Conservation (phyloP, 1,140 invertebrate species). For the Hycleus cichorii region DNA sequence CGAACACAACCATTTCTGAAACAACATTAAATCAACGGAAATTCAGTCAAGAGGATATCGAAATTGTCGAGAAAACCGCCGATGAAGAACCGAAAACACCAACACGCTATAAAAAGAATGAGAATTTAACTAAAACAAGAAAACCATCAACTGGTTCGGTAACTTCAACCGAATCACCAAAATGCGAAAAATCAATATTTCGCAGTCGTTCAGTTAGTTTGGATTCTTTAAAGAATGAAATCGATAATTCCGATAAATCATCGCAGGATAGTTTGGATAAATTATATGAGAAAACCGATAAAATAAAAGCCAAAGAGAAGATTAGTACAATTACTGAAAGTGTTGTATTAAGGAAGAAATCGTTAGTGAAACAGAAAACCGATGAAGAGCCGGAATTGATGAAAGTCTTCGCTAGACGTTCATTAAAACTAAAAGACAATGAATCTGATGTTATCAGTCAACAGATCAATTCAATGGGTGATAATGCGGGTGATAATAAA, state of each 20-base stretch:
- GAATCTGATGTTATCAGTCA: conserved; percentile 53
- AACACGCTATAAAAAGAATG: conserved; percentile 16
- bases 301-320: neutral
- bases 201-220: conserved; percentile 35
- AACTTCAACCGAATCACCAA: conserved; percentile 15
- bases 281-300: conserved; percentile 13
- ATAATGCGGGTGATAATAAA: conserved; percentile 30
- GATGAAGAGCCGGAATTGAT: conserved; percentile 68
- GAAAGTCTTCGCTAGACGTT: conserved; percentile 70
- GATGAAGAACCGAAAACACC: conserved; percentile 33
- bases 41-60: conserved; percentile 46
- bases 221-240: conserved; percentile 31
- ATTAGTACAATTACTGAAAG: conserved; percentile 19
- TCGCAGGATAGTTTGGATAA: conserved; percentile 32
- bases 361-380: conserved; percentile 42
- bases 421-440: conserved; percentile 63
- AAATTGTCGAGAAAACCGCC: conserved; percentile 41
- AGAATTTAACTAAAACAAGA: conserved; percentile 20
- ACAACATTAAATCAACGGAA: conserved; percentile 31
- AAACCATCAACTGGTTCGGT: conserved; percentile 22
- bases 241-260: conserved; percentile 19
- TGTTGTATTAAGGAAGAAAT: conserved; percentile 51
- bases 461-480: conserved; percentile 42
- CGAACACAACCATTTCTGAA: neutral
- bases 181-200: conserved; percentile 11